These are phyloP conservation scores for Pristionchus mayeri DNA, from an alignment of 2,888 invertebrate genomes.

Conservation along the genomic window DNA sequence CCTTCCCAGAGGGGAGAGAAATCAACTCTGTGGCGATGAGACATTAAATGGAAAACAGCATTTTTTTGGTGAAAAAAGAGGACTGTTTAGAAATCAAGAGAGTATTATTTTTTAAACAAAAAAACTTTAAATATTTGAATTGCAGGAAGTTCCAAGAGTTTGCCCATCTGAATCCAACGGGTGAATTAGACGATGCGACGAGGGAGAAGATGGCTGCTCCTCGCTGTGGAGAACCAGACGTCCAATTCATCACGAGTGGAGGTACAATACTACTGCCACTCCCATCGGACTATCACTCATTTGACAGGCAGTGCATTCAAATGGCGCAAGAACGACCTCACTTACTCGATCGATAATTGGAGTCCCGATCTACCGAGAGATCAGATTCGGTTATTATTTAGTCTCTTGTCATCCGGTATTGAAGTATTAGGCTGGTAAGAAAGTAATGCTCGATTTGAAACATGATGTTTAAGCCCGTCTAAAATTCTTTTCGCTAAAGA, in stretches of 20 bases:
- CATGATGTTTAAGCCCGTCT: too few species aligned
- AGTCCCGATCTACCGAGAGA: constrained; percentile 70
- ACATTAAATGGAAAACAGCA: too few species aligned
- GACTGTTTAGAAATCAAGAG: too few species aligned
- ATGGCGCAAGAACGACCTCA: constrained; percentile 71
- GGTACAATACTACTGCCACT: too few species aligned
- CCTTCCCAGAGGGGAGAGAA: too few species aligned
- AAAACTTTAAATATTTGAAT: not conserved
- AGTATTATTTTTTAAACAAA: not conserved
- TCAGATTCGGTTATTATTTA: constrained; percentile 67
- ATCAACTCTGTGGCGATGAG: too few species aligned
- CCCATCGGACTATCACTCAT: too few species aligned
- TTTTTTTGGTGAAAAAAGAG: too few species aligned
- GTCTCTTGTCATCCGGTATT: too few species aligned
- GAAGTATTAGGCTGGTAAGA: too few species aligned
- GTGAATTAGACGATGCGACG: constrained; percentile 69
- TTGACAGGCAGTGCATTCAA: constrained; percentile 68
- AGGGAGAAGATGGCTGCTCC: constrained; percentile 74
- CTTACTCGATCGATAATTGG: constrained; percentile 72
- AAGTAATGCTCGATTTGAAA: too few species aligned
- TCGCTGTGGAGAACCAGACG: constrained; percentile 73
- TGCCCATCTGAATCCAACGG: constrained; percentile 70
- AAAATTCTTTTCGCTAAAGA: too few species aligned
- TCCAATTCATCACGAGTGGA: constrained; percentile 59
- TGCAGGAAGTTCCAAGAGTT: constrained; percentile 75